Evolutionary conservation across 64 coral and sea anemone genomes (phyloP), one percentile per base, ranked within the genome.

Genomic region (Montipora capricornis): DNA sequence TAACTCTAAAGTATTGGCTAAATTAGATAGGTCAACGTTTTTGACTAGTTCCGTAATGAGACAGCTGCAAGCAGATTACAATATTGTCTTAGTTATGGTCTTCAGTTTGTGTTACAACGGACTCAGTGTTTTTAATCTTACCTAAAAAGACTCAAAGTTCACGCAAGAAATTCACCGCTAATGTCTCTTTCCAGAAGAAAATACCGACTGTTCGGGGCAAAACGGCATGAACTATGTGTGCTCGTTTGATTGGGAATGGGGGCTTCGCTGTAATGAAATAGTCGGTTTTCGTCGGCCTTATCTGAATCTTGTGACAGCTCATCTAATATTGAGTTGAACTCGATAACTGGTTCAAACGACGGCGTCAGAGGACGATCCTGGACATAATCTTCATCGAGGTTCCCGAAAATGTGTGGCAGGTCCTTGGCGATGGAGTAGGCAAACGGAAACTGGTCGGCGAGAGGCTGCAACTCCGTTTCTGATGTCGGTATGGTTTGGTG

Each of bases 321-420:
- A 17, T 86, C 15, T 16, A 47, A 71, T 24, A 50, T 49, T 3
- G 64, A 48, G 7, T 47, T 45, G 71, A 47, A 19, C 0, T 73
- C 82, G 7, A 8, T 5, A 4, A 37, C 7, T 20, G 8, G 16
- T 6, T 86, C 66, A 48, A 86, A 71, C 8, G 82, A 71, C 4
- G 66, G 82, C 5, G 82, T 86, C 2, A 73, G 82, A 5, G 62
- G 47, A 20, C 19, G 44, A 19, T 24, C 62, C 8, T 51, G 17
- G 46, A 71, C 46, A 49, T 86, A 44, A 12, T 71, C 66, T 15
- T 73, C 82, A n/a, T 86, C 17, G 4, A 86, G 4, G 44, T 86
- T 51, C 3, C 47, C 82, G n/a, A 86, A 86, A 64, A 73, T 86
- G 19, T 51, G 82, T 15, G 64, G 82, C 17, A 86, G 62, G 4